A percentile compares a stretch with the other conserved stretches of the same genome.
These are phyloP conservation scores for Saccopteryx bilineata DNA, from an alignment of 2,113 vertebrate species.

Conservation along the genomic window DNA sequence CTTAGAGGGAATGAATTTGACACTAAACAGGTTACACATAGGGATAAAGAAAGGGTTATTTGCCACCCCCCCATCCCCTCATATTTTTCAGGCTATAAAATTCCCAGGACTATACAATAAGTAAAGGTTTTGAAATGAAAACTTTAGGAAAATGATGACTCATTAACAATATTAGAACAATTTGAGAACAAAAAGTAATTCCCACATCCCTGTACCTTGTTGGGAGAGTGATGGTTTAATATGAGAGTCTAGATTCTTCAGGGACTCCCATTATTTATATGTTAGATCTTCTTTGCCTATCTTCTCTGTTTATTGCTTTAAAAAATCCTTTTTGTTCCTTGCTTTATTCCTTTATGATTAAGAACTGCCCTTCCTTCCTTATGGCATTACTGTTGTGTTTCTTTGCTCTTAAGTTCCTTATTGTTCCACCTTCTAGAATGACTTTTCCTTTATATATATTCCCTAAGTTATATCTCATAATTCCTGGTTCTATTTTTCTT, in stretches of 20 bases:
- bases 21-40: background rate
- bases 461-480: constrained; percentile 5
- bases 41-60: background rate
- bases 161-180: background rate
- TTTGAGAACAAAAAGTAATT: constrained; percentile 32
- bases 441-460: background rate
- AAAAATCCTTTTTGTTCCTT: background rate
- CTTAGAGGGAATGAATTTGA: constrained; percentile 4
- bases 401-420: constrained; percentile 24
- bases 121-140: constrained; percentile 52
- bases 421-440: constrained; percentile 27
- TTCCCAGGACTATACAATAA: background rate
- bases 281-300: constrained; percentile 18
- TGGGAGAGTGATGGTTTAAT: background rate
- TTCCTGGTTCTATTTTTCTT: background rate
- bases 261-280: background rate
- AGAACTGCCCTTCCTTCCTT: background rate
- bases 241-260: background rate
- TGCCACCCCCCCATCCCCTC: background rate
- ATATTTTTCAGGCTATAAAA: constrained; percentile 26
- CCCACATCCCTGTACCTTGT: background rate
- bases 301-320: background rate
- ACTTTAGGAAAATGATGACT: constrained; percentile 17
- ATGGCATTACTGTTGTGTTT: background rate
- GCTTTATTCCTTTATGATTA: constrained; percentile 1